Conservation (phyloP, 2,797 vertebrate species). For the Poecilia wingei region DNA sequence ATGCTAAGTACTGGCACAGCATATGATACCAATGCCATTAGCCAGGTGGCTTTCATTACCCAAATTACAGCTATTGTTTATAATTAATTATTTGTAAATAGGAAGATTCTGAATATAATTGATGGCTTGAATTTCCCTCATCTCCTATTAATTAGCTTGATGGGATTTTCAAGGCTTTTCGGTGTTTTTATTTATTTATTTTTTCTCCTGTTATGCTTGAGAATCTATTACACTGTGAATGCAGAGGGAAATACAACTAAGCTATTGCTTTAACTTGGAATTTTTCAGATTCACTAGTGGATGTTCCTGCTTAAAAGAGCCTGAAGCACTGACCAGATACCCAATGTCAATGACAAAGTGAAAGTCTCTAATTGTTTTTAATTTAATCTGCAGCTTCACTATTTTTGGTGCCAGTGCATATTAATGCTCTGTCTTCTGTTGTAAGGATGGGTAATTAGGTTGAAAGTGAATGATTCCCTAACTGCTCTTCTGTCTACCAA, state of each 20-base stretch:
- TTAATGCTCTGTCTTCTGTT: constrained; percentile 79
- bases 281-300: constrained; percentile 55
- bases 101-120: constrained; percentile 91
- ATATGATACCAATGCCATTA: constrained; percentile 95
- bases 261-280: constrained; percentile 33
- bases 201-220: constrained; percentile 5
- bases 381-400: constrained; percentile 77
- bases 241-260: constrained; percentile 26
- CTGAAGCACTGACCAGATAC: constrained; percentile 74
- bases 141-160: constrained; percentile 76
- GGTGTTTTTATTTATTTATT: constrained; percentile 10
- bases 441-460: constrained; percentile 82
- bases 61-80: constrained; percentile 93
- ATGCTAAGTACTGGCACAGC: constrained; percentile 91
- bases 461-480: constrained; percentile 81
- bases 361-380: constrained; percentile 78
- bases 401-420: constrained; percentile 79
- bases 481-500: constrained; percentile 81
- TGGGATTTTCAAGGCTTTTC: constrained; percentile 58
- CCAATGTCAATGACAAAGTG: constrained; percentile 69
- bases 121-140: constrained; percentile 79
- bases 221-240: constrained; percentile 34
- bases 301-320: constrained; percentile 65
- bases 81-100: constrained; percentile 98
- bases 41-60: constrained; percentile 90